Evolutionary conservation across 64 coral and sea anemone genomes (phyloP).

Genomic region (Stichodactyla helianthus): DNA sequence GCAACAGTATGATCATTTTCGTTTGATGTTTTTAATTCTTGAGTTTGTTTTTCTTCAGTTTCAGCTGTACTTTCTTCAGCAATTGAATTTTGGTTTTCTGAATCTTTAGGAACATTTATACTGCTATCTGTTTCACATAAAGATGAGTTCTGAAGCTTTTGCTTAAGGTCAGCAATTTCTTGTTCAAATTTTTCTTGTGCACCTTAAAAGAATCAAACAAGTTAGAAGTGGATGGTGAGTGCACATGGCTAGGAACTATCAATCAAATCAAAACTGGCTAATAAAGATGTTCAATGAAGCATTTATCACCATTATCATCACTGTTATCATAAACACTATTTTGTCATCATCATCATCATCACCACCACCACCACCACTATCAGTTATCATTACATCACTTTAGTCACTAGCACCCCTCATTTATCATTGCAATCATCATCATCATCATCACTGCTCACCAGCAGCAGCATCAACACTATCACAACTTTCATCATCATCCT

Average conservation of each 20-base stretch:
- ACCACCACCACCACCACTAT: no score
- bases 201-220: slow-evolving; percentile 19
- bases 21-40: neutral
- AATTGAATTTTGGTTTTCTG: neutral
- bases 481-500: no score
- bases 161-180: slow-evolving; percentile 48
- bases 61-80: neutral
- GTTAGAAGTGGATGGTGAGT: neutral
- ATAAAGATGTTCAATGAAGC: neutral
- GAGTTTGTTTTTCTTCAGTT: neutral
- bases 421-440: no score
- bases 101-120: neutral
- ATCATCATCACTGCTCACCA: no score
- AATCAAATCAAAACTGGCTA: no score
- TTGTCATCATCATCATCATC: no score
- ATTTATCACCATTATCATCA: neutral
- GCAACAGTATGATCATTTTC: slow-evolving; percentile 7
- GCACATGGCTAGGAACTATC: no score
- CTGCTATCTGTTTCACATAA: neutral
- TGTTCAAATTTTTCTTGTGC: slow-evolving; percentile 76
- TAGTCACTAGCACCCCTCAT: no score
- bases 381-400: no score
- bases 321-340: no score
- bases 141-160: slow-evolving; percentile 37
- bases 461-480: no score